phyloP scores from a whole-genome alignment of 1,140 invertebrate genomes.

The Rhopalosiphum maidis region DNA sequence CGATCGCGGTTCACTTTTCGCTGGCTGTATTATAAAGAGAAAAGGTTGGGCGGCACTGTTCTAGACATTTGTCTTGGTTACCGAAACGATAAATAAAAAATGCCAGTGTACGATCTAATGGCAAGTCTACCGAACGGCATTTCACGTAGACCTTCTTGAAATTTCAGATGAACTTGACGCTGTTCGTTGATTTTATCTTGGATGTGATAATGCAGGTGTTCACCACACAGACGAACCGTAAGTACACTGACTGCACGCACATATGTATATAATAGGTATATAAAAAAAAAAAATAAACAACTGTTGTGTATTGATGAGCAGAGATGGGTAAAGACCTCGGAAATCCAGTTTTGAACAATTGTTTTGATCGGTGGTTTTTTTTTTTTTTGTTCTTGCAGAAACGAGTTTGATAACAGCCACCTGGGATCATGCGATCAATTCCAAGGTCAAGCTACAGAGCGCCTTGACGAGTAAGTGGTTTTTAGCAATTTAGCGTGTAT shows the following conservation, averaged over 20 bases:
- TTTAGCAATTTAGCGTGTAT: background rate
- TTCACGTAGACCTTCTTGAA: background rate
- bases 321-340: background rate
- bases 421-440: slow-evolving; percentile 87
- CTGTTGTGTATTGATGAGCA: background rate
- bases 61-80: background rate
- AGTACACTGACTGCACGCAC: background rate
- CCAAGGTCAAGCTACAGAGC: slow-evolving; percentile 67
- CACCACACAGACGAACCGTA: background rate
- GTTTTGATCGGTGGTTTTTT: background rate
- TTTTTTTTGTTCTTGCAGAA: slow-evolving; percentile 5
- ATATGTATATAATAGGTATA: background rate
- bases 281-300: background rate
- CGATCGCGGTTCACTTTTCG: too few species aligned
- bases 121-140: background rate
- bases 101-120: too few species aligned
- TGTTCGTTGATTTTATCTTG: slow-evolving; percentile 5
- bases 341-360: background rate
- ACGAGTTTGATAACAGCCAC: slow-evolving; percentile 75
- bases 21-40: background rate
- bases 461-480: slow-evolving; percentile 68
- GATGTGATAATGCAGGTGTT: background rate
- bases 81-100: slow-evolving; percentile 19
- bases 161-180: slow-evolving; percentile 38
- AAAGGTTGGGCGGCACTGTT: background rate